A percentile compares a stretch with the other conserved stretches of the same genome.
Conservation (phyloP, 2,113 vertebrate species). For the Sitta europaea region DNA sequence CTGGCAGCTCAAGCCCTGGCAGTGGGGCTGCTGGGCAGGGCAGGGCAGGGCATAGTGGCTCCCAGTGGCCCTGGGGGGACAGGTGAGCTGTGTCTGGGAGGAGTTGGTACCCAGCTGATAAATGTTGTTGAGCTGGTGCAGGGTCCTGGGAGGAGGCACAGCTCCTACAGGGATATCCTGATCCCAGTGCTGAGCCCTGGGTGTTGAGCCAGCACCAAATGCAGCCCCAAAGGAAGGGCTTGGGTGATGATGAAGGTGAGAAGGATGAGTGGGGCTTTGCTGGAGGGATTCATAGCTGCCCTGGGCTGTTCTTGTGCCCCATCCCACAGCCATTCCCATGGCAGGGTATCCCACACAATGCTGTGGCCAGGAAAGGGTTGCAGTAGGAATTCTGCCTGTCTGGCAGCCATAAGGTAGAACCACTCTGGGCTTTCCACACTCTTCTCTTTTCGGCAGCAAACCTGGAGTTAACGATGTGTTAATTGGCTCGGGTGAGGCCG, state of each 20-base stretch:
- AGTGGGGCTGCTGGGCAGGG: neutral
- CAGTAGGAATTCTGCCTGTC: neutral
- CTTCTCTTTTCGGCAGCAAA: neutral
- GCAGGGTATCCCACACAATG: rapidly evolving
- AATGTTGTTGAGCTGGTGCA: neutral
- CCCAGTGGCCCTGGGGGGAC: neutral
- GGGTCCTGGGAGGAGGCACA: neutral
- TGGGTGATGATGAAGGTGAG: neutral
- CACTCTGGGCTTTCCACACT: neutral
- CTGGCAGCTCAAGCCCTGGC: neutral
- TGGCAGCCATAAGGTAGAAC: rapidly evolving
- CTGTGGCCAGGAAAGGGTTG: rapidly evolving
- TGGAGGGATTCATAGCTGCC: neutral
- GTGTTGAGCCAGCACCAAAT: neutral
- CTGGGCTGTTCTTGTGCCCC: neutral
- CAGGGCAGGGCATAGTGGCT: rapidly evolving
- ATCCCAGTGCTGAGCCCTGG: neutral
- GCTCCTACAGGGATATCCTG: too few relatives aligned
- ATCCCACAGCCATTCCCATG: rapidly evolving
- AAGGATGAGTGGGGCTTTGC: neutral
- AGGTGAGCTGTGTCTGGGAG: neutral
- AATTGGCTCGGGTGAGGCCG: neutral
- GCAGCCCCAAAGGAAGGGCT: neutral
- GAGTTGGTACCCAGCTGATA: neutral
- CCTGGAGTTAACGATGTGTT: neutral